Percentiles rank a stretch among this genome's conserved stretches.
Conservation (phyloP, 2,797 vertebrate genomes). For the Micropoecilia bifurca region DNA sequence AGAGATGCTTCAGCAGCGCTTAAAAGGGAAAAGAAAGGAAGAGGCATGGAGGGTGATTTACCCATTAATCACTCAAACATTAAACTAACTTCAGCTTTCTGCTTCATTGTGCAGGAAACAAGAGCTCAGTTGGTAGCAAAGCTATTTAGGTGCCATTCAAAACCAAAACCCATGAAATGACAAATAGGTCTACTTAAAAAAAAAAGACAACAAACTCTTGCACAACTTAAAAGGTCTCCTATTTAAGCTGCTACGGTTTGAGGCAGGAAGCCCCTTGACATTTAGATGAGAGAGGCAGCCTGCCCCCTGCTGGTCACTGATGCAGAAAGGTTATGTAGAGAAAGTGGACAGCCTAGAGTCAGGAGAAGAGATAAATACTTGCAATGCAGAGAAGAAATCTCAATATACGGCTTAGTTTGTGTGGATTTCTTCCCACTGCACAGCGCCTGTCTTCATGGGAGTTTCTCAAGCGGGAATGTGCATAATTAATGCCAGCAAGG, state of each 20-base stretch:
- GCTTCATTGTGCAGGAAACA: slow-evolving; percentile 52
- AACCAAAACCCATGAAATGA: slow-evolving; percentile 50
- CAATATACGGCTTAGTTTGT: slow-evolving; percentile 16
- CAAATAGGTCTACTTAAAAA: slow-evolving; percentile 54
- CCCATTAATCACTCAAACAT: slow-evolving; percentile 58
- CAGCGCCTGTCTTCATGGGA: not conserved
- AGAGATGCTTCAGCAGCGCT: slow-evolving; percentile 54
- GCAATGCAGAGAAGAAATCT: not conserved
- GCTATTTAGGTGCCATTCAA: slow-evolving; percentile 51
- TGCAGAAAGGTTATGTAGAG: slow-evolving; percentile 19
- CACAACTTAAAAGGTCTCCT: slow-evolving; percentile 58
- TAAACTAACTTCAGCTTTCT: slow-evolving; percentile 41
- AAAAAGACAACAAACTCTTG: slow-evolving; percentile 18
- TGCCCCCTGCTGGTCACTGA: slow-evolving; percentile 69
- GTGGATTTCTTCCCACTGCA: not conserved
- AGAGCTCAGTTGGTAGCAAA: slow-evolving; percentile 53
- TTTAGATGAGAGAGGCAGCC: slow-evolving; percentile 57
- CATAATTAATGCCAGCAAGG: slow-evolving; percentile 16
- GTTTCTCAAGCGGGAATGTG: slow-evolving; percentile 18
- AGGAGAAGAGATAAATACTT: not conserved
- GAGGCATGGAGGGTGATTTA: slow-evolving; percentile 23
- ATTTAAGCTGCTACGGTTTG: slow-evolving; percentile 27
- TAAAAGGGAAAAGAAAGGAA: slow-evolving; percentile 21
- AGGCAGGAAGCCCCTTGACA: slow-evolving; percentile 14
- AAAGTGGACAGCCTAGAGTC: not conserved